phyloP scores from a whole-genome alignment of 1,140 invertebrate genomes.

The Pseudomyrmex pallidus region DNA sequence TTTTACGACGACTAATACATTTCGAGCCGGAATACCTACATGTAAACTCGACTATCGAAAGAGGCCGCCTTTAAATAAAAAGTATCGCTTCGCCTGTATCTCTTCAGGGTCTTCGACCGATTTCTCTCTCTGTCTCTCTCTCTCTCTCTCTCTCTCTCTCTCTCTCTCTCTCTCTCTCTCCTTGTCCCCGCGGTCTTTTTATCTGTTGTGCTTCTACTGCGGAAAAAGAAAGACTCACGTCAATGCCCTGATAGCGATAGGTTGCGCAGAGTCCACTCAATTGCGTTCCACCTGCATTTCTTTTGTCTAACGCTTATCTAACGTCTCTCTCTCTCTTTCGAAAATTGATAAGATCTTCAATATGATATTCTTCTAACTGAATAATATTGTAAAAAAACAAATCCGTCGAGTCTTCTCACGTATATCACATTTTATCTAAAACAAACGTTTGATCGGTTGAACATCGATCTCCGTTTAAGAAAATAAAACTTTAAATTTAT shows the following conservation, averaged over 20 bases:
- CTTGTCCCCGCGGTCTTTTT: constrained; percentile 22
- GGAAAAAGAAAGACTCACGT: constrained; percentile 46
- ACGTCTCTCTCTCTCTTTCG: not conserved
- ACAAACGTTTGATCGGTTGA: not conserved
- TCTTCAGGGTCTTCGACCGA: constrained; percentile 45
- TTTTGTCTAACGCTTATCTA: not conserved
- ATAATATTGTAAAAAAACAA: not conserved
- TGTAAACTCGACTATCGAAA: not conserved
- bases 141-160: constrained; percentile 3
- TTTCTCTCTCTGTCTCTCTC: too few relatives aligned
- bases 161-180: constrained; percentile 3
- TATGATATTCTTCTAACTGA: not conserved
- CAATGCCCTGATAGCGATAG: constrained; percentile 39
- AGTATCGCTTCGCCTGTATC: constrained; percentile 21
- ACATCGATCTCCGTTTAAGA: not conserved
- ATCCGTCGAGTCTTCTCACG: too few relatives aligned
- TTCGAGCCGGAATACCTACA: not conserved
- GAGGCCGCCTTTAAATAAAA: constrained; percentile 9
- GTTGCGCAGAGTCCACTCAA: constrained; percentile 31
- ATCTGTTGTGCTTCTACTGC: constrained; percentile 43
- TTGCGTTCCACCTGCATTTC: constrained; percentile 34
- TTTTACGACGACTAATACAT: not conserved
- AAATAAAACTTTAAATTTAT: not conserved
- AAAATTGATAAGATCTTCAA: not conserved
- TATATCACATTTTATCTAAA: not conserved